Evolutionary conservation across 2,888 invertebrate species (phyloP), one percentile per base, ranked within the genome.

Genomic region (Harmothoe impar): DNA sequence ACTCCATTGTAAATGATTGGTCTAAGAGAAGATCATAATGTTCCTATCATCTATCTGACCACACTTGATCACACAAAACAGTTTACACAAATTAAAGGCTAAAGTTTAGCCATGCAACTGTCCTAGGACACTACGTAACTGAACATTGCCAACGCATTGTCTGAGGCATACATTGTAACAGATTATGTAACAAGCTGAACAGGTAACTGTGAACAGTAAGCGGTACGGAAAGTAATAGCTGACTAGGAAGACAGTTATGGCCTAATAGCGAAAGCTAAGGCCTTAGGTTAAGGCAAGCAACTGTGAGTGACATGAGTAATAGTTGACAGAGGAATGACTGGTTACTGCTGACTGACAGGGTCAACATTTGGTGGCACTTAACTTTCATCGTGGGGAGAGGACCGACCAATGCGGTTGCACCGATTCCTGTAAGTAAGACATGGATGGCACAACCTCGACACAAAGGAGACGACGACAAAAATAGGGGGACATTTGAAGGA

Each of bases 321-420:
- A 43, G 43, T 43, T 43, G 62, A 62, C 20, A 20, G 23, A 62
- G 62, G 20, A 7, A 43, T 62, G n/a, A 62, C 62, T n/a, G 62
- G n/a, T n/a, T 62, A 62, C 62, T 62, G 62, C n/a, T 62, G 20
- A 62, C n/a, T 20, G 62, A 62, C 62, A 62, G 62, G n/a, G 20
- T 62, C 62, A 62, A 62, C 62, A 62, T 62, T 62, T 62, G 62
- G 20, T 62, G 86, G 52, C 86, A 86, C 86, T 86, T 86, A 86
- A 86, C 86, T 86, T 86, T 86, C 86, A 86, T 86, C n/a, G 86
- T 86, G 17, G 86, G 86, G 86, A 86, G 29, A 56, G 86, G 86
- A 56, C 86, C 86, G 31, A 86, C 56, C 25, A 86, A 29, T 52
- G 86, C 86, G 29, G 86, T 86, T 86, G 86, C 86, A 29, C 86